Conservation (phyloP, 2,113 vertebrate species). For the Psephotus haematonotus region DNA sequence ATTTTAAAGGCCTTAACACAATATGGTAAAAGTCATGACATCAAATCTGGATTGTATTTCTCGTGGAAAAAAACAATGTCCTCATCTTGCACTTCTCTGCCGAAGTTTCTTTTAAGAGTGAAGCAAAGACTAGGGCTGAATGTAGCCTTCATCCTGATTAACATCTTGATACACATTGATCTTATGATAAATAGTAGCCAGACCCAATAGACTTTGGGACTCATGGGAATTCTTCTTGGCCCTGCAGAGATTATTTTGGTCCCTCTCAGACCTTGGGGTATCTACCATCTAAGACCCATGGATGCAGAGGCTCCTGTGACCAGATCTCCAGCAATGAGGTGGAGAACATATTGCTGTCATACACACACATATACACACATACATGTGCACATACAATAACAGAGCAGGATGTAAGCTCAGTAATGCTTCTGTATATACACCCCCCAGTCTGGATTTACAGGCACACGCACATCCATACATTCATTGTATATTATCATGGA, state of each 20-base stretch:
- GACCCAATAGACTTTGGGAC: background rate
- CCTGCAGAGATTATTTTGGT: background rate
- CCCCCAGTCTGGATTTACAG: background rate
- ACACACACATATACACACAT: too few species aligned
- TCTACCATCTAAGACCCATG: too few species aligned
- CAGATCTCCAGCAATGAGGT: background rate
- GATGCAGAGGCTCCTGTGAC: background rate
- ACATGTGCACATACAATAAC: background rate
- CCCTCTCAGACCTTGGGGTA: background rate
- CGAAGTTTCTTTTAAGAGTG: background rate
- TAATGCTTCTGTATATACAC: fast-evolving
- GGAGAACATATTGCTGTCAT: background rate
- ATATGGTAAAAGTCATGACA: background rate
- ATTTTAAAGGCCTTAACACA: background rate
- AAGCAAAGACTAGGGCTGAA: background rate
- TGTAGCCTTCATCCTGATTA: background rate
- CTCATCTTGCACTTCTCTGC: background rate
- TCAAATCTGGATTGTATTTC: background rate
- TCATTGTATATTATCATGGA: background rate
- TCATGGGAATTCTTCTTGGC: background rate
- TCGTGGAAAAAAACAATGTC: fast-evolving
- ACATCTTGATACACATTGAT: background rate
- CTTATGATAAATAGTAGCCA: background rate
- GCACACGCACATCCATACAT: background rate
- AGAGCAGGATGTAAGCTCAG: background rate